Evolutionary conservation across 2,113 vertebrate genomes (phyloP).

Genomic region (Sylvietta virens): DNA sequence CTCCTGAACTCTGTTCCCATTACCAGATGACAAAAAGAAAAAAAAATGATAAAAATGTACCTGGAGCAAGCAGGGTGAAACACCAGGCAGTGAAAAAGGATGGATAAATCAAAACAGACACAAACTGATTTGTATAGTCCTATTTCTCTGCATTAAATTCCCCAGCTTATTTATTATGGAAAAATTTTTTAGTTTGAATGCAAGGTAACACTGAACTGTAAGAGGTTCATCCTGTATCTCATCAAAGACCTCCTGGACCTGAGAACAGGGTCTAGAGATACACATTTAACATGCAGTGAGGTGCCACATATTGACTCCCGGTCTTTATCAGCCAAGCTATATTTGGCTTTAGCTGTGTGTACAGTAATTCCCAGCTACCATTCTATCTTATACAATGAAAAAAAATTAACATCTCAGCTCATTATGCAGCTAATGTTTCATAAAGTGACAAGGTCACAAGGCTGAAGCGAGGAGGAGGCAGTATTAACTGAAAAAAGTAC

Average conservation of each 20-base stretch:
- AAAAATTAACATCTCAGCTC: neutral
- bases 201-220: accelerated
- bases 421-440: neutral
- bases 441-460: neutral
- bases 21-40: neutral
- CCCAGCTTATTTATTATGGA: neutral
- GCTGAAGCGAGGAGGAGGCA: neutral
- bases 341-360: neutral
- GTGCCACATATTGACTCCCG: neutral
- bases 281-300: neutral
- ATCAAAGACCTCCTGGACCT: neutral
- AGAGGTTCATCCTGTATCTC: neutral
- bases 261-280: neutral
- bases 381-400: neutral
- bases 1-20: neutral
- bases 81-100: neutral
- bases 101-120: neutral
- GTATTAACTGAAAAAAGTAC: neutral
- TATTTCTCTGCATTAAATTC: neutral
- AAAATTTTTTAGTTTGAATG: neutral
- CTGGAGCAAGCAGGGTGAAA: neutral
- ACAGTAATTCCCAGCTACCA: neutral
- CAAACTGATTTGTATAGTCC: neutral
- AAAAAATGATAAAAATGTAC: neutral
- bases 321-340: neutral